Conservation (phyloP, 2,113 vertebrate species). For the Ammodytes marinus region DNA sequence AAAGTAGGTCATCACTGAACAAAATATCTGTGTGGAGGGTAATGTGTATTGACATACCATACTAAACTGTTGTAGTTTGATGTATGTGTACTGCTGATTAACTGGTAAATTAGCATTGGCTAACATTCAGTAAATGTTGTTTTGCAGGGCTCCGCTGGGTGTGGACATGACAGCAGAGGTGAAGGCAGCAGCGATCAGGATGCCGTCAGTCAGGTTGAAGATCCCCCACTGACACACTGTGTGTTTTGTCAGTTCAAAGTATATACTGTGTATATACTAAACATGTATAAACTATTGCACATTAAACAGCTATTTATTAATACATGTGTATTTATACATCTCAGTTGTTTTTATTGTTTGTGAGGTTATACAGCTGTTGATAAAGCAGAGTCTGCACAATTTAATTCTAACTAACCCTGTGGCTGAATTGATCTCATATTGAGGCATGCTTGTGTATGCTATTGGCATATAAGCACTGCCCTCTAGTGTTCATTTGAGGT, state of each 20-base stretch:
- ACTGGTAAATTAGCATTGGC: not conserved
- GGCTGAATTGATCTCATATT: not conserved
- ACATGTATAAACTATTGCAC: not conserved
- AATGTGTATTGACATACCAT: too few relatives aligned
- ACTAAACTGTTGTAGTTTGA: not conserved
- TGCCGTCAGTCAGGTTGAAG: conserved; percentile 85
- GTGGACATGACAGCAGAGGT: conserved; percentile 91
- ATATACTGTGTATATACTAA: not conserved
- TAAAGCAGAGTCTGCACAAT: not conserved
- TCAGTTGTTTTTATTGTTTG: not conserved
- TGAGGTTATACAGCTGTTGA: not conserved
- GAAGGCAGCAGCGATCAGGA: conserved; percentile 87
- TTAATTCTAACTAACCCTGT: not conserved
- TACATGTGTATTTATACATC: conserved; percentile 15
- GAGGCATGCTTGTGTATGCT: not conserved
- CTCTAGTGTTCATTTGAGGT: conserved; percentile 12
- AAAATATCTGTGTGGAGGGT: not conserved
- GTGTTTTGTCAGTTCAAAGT: not conserved
- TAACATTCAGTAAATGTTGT: not conserved
- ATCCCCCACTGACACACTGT: conserved; percentile 66
- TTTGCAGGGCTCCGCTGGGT: conserved; percentile 90
- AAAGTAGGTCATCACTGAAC: conserved; percentile 81
- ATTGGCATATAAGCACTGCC: not conserved
- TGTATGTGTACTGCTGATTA: not conserved
- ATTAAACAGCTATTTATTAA: conserved; percentile 42